A percentile compares a stretch with the other conserved stretches of the same genome.
phyloP scores from a whole-genome alignment of 2,797 vertebrate genomes.

The Eupleurogrammus muticus region DNA sequence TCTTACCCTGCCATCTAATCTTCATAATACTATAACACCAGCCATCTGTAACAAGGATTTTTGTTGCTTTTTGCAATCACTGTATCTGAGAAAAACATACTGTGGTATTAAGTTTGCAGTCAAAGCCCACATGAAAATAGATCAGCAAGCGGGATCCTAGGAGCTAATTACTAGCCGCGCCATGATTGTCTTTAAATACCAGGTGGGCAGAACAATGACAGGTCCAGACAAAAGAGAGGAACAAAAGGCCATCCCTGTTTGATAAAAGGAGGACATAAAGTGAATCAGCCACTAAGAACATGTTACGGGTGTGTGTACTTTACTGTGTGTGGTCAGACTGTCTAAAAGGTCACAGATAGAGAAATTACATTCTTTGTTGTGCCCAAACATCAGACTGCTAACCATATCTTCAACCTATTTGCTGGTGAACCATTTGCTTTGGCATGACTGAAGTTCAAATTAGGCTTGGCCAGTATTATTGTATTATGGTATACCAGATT shows the following conservation, averaged over 20 bases:
- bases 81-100: slow-evolving; percentile 32
- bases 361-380: slow-evolving; percentile 11
- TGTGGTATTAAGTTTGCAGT: slow-evolving; percentile 55
- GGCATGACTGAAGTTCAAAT: not conserved
- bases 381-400: slow-evolving; percentile 7
- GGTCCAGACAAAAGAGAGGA: slow-evolving; percentile 51
- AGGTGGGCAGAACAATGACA: slow-evolving; percentile 66
- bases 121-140: slow-evolving; percentile 65
- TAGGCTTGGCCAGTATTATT: no score
- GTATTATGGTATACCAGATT: no score
- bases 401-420: slow-evolving; percentile 3
- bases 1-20: slow-evolving; percentile 19
- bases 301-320: slow-evolving; percentile 21
- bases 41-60: slow-evolving; percentile 46
- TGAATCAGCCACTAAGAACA: slow-evolving; percentile 44
- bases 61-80: slow-evolving; percentile 36
- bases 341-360: slow-evolving; percentile 36
- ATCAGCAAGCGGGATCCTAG: slow-evolving; percentile 50
- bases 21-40: slow-evolving; percentile 48
- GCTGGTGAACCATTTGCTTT: not conserved
- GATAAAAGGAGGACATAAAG: slow-evolving; percentile 53
- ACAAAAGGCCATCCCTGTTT: slow-evolving; percentile 60
- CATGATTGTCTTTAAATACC: slow-evolving; percentile 68
- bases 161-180: slow-evolving; percentile 66
- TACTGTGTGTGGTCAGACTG: slow-evolving; percentile 18